Evolutionary conservation across 2,113 vertebrate genomes (phyloP).

Genomic region (Neotragus moschatus): DNA sequence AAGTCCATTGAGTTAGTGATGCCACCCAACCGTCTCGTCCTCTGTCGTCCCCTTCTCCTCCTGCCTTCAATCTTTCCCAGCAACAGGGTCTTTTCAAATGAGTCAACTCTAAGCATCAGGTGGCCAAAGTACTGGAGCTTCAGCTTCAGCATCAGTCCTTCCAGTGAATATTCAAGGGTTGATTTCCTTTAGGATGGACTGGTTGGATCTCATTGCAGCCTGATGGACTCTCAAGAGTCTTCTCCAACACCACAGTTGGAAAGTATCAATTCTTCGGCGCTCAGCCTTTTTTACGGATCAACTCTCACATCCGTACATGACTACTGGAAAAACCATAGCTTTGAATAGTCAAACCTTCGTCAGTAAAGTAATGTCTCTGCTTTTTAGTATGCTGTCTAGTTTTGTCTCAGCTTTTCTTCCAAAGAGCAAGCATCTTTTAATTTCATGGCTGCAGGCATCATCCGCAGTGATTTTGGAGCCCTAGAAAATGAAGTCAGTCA

Average conservation of each 20-base stretch:
- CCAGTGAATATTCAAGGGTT: neutral
- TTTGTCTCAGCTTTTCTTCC: neutral
- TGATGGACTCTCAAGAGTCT: neutral
- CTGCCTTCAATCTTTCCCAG: neutral
- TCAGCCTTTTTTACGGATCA: neutral
- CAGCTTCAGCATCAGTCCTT: neutral
- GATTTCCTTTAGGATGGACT: neutral
- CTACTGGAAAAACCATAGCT: neutral
- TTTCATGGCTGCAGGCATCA: neutral
- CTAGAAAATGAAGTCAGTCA: neutral
- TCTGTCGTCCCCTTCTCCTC: neutral
- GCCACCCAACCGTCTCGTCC: neutral
- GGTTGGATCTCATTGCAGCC: neutral
- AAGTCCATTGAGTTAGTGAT: rapidly evolving
- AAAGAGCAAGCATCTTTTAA: neutral
- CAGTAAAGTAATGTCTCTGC: neutral
- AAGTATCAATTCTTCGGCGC: rapidly evolving
- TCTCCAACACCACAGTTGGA: neutral
- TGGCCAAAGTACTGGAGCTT: neutral
- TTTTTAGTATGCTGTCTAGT: neutral
- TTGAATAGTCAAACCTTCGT: neutral
- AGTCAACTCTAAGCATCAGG: neutral
- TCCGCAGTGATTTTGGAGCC: neutral
- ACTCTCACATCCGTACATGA: neutral
- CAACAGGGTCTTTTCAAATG: neutral